Conservation (phyloP, 2,888 invertebrate genomes). For the Aspidapion aeneum region DNA sequence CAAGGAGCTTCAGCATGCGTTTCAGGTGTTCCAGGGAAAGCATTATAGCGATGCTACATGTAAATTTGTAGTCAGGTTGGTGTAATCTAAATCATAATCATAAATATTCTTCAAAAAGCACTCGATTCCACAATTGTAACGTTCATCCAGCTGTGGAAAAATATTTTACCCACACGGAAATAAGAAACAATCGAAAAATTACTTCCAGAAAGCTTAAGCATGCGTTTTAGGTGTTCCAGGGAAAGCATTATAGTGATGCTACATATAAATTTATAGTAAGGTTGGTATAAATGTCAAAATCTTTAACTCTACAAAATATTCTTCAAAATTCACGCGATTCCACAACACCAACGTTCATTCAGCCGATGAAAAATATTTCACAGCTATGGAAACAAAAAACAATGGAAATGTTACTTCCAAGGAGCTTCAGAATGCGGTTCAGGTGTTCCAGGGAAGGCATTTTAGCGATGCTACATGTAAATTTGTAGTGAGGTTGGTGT, state of each 20-base stretch:
- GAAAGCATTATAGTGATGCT: slow-evolving; percentile 40
- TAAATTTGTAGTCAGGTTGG: slow-evolving; percentile 41
- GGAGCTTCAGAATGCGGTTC: slow-evolving; percentile 42
- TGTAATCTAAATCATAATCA: no score
- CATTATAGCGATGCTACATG: slow-evolving; percentile 41
- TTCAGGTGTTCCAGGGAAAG: slow-evolving; percentile 41
- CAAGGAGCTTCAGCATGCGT: slow-evolving; percentile 42
- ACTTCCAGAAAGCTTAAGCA: slow-evolving; percentile 41
- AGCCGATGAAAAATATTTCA: slow-evolving; percentile 39
- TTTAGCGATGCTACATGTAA: slow-evolving; percentile 42
- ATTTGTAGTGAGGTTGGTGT: slow-evolving; percentile 41
- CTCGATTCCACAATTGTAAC: background rate
- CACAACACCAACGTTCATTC: slow-evolving; percentile 28
- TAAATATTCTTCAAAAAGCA: no score
- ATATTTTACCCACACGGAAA: slow-evolving; percentile 37
- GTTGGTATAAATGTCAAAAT: no score
- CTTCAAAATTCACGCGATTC: background rate
- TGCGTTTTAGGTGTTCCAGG: slow-evolving; percentile 42
- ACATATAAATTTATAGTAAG: slow-evolving; percentile 42
- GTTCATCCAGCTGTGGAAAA: slow-evolving; percentile 38
- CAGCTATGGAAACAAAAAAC: slow-evolving; percentile 34
- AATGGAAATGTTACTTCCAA: slow-evolving; percentile 39
- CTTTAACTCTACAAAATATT: no score
- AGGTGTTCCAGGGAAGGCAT: slow-evolving; percentile 40
- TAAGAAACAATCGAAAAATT: slow-evolving; percentile 36